These are phyloP conservation scores for Acholoe squamosa DNA, from an alignment of 2,888 invertebrate genomes.

Conservation along the genomic window DNA sequence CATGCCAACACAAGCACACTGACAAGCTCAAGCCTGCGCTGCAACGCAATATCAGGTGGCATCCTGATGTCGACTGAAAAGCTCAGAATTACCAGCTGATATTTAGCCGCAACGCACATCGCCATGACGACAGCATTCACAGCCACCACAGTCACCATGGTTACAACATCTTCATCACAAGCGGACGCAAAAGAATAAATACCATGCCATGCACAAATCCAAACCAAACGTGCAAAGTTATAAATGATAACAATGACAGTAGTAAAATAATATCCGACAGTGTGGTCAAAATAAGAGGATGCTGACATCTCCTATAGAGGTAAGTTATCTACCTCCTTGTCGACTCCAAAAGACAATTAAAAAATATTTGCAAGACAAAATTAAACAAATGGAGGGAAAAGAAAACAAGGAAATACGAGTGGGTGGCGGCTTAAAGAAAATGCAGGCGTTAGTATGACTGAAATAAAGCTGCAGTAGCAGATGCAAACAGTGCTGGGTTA, in stretches of 20 bases:
- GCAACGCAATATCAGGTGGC: slow-evolving; percentile 79
- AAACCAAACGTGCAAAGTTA: slow-evolving; percentile 29
- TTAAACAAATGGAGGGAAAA: not conserved
- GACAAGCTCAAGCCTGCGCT: slow-evolving; percentile 61
- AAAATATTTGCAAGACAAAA: slow-evolving; percentile 31
- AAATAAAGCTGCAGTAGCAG: not conserved
- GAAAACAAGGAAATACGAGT: not conserved
- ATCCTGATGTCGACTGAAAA: slow-evolving; percentile 76
- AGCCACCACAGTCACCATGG: slow-evolving; percentile 57
- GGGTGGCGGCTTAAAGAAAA: not conserved
- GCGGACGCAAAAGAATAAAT: slow-evolving; percentile 31
- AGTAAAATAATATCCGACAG: not conserved
- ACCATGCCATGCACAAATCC: slow-evolving; percentile 58
- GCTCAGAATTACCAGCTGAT: slow-evolving; percentile 98
- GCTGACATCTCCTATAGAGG: not conserved
- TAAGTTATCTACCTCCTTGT: not conserved
- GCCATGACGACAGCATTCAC: slow-evolving; percentile 55
- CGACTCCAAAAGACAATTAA: slow-evolving; percentile 15
- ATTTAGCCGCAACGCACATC: slow-evolving; percentile 87
- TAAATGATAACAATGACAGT: slow-evolving; percentile 18
- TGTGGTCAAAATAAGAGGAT: slow-evolving; percentile 16
- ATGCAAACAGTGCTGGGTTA: not conserved
- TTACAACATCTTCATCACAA: slow-evolving; percentile 60
- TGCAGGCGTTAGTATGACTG: no score
- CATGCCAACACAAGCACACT: slow-evolving; percentile 60